These are phyloP conservation scores for Lasioglossum pauxillum DNA, from an alignment of 2,888 invertebrate genomes.

Conservation along the genomic window DNA sequence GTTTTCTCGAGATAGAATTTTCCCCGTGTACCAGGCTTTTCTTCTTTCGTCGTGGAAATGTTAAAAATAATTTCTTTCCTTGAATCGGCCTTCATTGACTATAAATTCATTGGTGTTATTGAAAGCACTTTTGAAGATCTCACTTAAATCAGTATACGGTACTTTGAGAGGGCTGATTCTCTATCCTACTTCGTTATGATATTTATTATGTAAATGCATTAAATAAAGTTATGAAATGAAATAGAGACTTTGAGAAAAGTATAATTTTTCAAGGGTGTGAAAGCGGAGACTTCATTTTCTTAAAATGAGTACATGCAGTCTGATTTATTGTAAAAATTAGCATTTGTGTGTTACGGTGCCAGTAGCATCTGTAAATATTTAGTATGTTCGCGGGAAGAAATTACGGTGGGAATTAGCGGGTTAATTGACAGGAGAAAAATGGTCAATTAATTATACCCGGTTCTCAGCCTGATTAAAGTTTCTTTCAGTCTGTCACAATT, in stretches of 20 bases:
- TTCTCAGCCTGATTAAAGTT: slow-evolving; percentile 25
- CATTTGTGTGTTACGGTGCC: not conserved
- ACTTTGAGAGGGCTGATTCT: too few species aligned
- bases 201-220: not conserved
- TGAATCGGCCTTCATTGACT: too few species aligned
- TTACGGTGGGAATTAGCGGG: not conserved
- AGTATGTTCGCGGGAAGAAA: not conserved
- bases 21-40: too few species aligned
- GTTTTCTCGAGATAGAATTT: too few species aligned
- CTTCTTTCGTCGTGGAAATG: too few species aligned
- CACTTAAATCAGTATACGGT: too few species aligned
- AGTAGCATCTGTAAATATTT: not conserved
- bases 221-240: not conserved
- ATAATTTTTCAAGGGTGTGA: not conserved
- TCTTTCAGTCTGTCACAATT: slow-evolving; percentile 16
- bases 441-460: slow-evolving; percentile 26
- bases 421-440: slow-evolving; percentile 12
- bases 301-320: too few species aligned
- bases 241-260: not conserved
- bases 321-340: too few species aligned
- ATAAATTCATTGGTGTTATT: too few species aligned
- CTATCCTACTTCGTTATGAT: too few species aligned
- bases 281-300: not conserved
- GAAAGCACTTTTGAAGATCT: too few species aligned
- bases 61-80: too few species aligned